Base-by-base conservation (phyloP, 2,888 invertebrate species). In the Tenthredo scrophulariae region DNA sequence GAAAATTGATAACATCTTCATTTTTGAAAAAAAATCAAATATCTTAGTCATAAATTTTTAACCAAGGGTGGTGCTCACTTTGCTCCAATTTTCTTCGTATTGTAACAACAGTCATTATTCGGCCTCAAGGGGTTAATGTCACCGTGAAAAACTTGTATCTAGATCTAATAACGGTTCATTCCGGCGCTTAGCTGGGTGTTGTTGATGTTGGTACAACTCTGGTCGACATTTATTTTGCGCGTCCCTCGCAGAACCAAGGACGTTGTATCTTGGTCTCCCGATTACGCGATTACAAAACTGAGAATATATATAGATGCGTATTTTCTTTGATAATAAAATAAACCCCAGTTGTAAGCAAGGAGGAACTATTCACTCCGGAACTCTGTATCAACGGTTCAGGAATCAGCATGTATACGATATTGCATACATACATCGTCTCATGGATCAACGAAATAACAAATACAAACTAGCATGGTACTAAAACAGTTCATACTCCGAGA, bases 151-250 rank as follows among this genome's bases (percentile, higher is more conserved):
- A 18, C 50, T 50, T 62, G n/a, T 22, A 22, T n/a, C n/a, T n/a
- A n/a, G n/a, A n/a, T n/a, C n/a, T 77, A 54, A 77, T 77, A 50
- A 77, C 77, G 77, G 29, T 77, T 77, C 29, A 77, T 77, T 77
- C 77, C 29, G 54, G 33, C 15, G 18, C 50, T 77, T 33, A 18
- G 50, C 72, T 22, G n/a, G 15, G 0, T 29, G 5, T 5, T 65
- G 29, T 29, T 22, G 26, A 0, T 67, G 67, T 10, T 67, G 18
- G 15, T 33, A 13, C 29, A 10, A 13, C 62, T 62, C 26, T 13
- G 62, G 62, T 62, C 62, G 62, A 62, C 62, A 62, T 62, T 67
- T 33, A 67, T 67, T 67, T 7, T 3, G 6, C 33, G 29, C 33
- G 33, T 67, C 33, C 33, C 67, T 26, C 5, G n/a, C 62, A 4